Conservation (phyloP, 2,888 invertebrate genomes). For the Nebria salina region DNA sequence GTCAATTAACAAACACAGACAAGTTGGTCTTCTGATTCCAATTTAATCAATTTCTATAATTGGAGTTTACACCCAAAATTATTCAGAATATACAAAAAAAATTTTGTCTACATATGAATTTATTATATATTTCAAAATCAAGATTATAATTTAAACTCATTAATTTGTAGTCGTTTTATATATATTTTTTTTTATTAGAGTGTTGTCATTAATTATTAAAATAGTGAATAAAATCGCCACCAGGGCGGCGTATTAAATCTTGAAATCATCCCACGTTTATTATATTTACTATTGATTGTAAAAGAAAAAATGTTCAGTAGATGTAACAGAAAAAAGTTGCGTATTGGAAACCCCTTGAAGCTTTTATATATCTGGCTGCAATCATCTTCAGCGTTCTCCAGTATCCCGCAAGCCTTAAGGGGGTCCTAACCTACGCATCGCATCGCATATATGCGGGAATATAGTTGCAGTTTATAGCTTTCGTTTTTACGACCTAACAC, state of each 20-base stretch:
- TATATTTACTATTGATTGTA: neutral
- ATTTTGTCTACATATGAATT: no score
- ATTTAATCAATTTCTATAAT: no score
- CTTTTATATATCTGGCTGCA: neutral
- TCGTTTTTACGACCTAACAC: conserved; percentile 39
- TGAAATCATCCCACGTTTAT: neutral
- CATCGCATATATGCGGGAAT: neutral
- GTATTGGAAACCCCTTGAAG: neutral
- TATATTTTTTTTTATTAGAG: neutral
- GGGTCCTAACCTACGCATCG: neutral
- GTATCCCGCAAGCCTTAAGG: neutral
- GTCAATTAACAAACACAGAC: neutral
- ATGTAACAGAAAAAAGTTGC: neutral
- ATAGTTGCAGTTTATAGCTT: conserved; percentile 32
- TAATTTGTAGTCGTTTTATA: no score
- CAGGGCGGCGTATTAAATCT: neutral
- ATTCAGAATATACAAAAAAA: no score
- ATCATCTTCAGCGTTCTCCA: neutral
- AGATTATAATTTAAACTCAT: no score
- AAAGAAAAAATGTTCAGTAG: neutral
- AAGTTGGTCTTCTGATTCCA: neutral
- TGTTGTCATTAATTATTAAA: no score
- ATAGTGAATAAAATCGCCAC: neutral
- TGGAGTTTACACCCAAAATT: no score
- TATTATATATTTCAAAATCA: no score